Evolutionary conservation across 1,140 invertebrate genomes (phyloP).

Genomic region (Carposina sasakii): DNA sequence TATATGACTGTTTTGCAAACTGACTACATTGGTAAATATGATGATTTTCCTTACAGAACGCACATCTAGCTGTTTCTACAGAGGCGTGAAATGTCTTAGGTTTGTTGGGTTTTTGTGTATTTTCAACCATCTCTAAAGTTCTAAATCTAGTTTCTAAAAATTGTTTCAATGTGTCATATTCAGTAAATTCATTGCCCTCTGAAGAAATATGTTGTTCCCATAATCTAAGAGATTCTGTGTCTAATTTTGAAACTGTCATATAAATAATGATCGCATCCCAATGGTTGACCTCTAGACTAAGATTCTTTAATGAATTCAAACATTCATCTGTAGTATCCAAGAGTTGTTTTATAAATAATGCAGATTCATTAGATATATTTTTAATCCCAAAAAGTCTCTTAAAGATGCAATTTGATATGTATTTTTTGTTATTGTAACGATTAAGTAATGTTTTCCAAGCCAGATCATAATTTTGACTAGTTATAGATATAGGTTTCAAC

Average conservation of each 20-base stretch:
- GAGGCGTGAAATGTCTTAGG: slow-evolving; percentile 14
- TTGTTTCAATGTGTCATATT: slow-evolving; percentile 12
- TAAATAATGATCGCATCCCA: slow-evolving; percentile 15
- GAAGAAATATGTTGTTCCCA: slow-evolving; percentile 21
- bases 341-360: not conserved
- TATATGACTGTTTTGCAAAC: slow-evolving; percentile 15
- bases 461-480: not conserved
- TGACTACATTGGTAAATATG: slow-evolving; percentile 23
- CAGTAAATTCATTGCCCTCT: slow-evolving; percentile 16
- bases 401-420: not conserved
- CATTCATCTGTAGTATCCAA: slow-evolving; percentile 1
- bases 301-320: not conserved
- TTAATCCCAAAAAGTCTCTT: not conserved
- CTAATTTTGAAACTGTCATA: slow-evolving; percentile 28
- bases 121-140: slow-evolving; percentile 20
- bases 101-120: not conserved
- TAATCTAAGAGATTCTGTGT: slow-evolving; percentile 25
- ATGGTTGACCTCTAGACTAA: not conserved
- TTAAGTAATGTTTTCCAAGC: not conserved
- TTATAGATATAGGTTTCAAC: slow-evolving; percentile 3
- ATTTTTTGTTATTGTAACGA: not conserved
- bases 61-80: slow-evolving; percentile 5
- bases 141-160: slow-evolving; percentile 26
- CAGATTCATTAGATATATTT: not conserved
- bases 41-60: slow-evolving; percentile 20